Percentiles rank a stretch among this genome's conserved stretches.
These are phyloP conservation scores for Heliconius erato DNA, from an alignment of 2,888 invertebrate species.

Conservation along the genomic window DNA sequence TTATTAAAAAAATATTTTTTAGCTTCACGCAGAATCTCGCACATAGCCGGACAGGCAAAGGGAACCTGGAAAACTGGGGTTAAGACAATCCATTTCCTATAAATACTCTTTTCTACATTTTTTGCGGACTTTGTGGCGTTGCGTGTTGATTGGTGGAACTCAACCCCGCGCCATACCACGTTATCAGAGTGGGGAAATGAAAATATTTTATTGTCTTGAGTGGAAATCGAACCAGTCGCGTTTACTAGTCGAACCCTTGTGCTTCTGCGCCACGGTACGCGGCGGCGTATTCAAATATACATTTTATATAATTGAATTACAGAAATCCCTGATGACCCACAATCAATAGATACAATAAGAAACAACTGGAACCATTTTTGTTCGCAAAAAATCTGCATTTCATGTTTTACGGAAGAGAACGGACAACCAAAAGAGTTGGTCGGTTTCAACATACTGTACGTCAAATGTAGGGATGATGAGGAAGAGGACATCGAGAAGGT, in stretches of 20 bases:
- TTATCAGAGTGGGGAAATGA: not conserved
- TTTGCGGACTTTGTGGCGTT: not conserved
- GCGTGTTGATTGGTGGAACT: not conserved
- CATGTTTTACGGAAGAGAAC: conserved; percentile 69
- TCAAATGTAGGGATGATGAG: conserved; percentile 65
- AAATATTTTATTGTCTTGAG: not conserved
- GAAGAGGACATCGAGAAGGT: conserved; percentile 68
- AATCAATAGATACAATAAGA: conserved; percentile 66
- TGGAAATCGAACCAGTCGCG: not conserved
- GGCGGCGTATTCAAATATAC: not conserved
- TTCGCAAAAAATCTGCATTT: conserved; percentile 65
- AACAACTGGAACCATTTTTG: conserved; percentile 66
- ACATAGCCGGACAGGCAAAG: too few relatives aligned
- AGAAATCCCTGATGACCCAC: conserved; percentile 67
- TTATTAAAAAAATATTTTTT: too few relatives aligned
- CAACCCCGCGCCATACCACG: not conserved
- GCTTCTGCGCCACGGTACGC: too few relatives aligned
- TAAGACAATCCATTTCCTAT: too few relatives aligned
- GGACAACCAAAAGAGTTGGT: conserved; percentile 67
- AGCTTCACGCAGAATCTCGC: too few relatives aligned
- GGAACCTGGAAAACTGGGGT: too few relatives aligned
- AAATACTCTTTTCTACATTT: too few relatives aligned
- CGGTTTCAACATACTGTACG: conserved; percentile 68
- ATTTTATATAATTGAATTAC: conserved; percentile 12
- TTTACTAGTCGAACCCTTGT: too few relatives aligned